Base-by-base conservation (phyloP, 2,888 invertebrate genomes). In the Brachypterus glaber region DNA sequence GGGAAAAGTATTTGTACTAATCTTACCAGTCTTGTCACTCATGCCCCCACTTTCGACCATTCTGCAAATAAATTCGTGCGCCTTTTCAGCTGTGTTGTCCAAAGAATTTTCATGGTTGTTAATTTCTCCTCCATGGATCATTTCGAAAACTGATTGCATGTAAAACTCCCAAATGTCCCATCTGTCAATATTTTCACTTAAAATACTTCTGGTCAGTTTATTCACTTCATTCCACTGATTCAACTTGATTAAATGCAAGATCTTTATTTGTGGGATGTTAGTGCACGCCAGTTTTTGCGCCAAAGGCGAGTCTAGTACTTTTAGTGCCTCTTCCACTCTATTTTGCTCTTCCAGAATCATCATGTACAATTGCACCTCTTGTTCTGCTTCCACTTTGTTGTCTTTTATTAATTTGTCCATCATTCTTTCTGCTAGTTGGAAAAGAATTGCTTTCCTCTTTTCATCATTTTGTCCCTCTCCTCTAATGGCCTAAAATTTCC, bases 381-480 rank as follows among this genome's bases (percentile, higher is more conserved):
- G 91, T 61, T 95, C 95, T 0, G 91, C 88, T 60, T 92, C 90
- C 56, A 91, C 72, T 69, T 88, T 90, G 49, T 84, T 82, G 45
- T 92, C 90, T 3, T 76, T 70, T 37, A 92, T 82, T 58, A 89
- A 79, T 62, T 93, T 95, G 51, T 83, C 77, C 17, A 93, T 81
- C 96, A 97, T 95, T 61, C 89, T 75, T 63, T 93, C 91, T 4
- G 96, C 96, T 42, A 97, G 69, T 2, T 86, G 79, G 17, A 95
- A 72, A 16, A 86, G 77, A 47, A 96, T 76, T 44, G 74, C 76
- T 46, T 66, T 69, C 57, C 79, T 80, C 1, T 71, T 68, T 4
- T 64, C 61, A 50, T 77, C 73, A 4, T 68, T 67, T 8, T 62
- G 57, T 36, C 67, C 69, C 2, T 62, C 66, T 2, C 70, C 71